Evolutionary conservation across 2,113 vertebrate genomes (phyloP), one percentile per base, ranked within the genome.

Genomic region (Aphelocoma coerulescens): DNA sequence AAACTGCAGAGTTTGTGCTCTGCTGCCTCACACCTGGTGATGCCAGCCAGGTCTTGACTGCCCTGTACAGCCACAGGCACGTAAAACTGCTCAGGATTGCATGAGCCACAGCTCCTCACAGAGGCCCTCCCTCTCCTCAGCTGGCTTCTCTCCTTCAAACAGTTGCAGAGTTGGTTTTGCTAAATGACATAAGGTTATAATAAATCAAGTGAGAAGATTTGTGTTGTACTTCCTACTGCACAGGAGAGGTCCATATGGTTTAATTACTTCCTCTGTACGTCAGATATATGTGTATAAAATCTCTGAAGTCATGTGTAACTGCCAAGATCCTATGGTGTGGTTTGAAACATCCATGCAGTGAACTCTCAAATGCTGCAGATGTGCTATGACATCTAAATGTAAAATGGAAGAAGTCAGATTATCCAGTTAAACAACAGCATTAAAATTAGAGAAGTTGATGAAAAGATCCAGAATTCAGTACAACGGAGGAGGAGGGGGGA

Each of bases 171-270:
- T 73, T 92, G 80, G 86, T 95, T 97, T 97, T 96, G 73, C 84
- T 96, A 87, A 73, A 82, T 84, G 80, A 92, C 92, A 89, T 87
- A 49, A 93, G 92, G 95, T 97, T 95, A 79, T 91, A 96, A 96
- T 96, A 95, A 97, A 96, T 97, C 93, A 94, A 96, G 86, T 75
- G 80, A 92, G 61, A 91, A 92, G 72, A 87, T 91, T 68, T 82
- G 69, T 93, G 74, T 66, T 96, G 41, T 87, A 69, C 86, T 89
- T 89, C 88, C 92, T 95, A 93, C 92, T 89, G 92, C 82, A 94
- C 62, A 85, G 86, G 93, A 96, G 96, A 96, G 79, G 68, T 92
- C 88, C 69, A 43, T 91, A 68, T 82, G 73, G 72, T 93, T 95
- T 95, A 95, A 95, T 92, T 90, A 52, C 86, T 96, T 96, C 96